phyloP scores from a whole-genome alignment of 2,888 invertebrate genomes.

The Pristionchus japonicus region DNA sequence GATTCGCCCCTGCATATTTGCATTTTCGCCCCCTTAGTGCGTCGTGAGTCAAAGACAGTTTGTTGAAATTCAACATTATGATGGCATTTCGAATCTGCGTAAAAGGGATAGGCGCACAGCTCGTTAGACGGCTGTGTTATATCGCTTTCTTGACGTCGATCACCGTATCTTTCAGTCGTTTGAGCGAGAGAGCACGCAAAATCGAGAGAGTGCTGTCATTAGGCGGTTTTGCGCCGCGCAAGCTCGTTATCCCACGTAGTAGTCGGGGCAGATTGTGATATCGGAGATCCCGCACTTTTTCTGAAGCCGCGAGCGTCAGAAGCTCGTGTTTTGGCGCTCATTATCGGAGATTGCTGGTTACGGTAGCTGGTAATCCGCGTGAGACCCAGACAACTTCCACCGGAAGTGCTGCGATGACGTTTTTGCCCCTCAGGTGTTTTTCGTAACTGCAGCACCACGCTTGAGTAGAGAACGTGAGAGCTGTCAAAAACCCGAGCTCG shows the following conservation, averaged over 20 bases:
- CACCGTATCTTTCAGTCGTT: neutral
- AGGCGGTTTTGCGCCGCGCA: neutral
- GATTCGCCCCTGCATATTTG: neutral
- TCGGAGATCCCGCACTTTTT: neutral
- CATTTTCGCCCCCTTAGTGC: neutral
- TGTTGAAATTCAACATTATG: neutral
- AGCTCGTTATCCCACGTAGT: neutral
- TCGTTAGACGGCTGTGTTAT: neutral
- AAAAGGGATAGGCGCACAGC: neutral
- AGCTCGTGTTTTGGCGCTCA: neutral
- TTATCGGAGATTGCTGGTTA: neutral
- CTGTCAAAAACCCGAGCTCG: constrained; percentile 3
- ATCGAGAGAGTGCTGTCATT: neutral
- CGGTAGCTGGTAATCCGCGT: neutral
- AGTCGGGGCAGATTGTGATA: neutral
- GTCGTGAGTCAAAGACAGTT: neutral
- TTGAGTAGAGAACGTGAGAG: neutral
- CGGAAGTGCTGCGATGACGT: neutral
- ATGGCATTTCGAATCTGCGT: neutral
- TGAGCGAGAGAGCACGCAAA: neutral
- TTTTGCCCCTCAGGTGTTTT: neutral
- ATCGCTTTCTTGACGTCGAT: neutral
- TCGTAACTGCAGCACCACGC: neutral
- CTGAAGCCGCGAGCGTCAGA: neutral
- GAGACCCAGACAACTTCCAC: neutral